phyloP scores from a whole-genome alignment of 2,797 vertebrate species.

The Ispidina lecontei region DNA sequence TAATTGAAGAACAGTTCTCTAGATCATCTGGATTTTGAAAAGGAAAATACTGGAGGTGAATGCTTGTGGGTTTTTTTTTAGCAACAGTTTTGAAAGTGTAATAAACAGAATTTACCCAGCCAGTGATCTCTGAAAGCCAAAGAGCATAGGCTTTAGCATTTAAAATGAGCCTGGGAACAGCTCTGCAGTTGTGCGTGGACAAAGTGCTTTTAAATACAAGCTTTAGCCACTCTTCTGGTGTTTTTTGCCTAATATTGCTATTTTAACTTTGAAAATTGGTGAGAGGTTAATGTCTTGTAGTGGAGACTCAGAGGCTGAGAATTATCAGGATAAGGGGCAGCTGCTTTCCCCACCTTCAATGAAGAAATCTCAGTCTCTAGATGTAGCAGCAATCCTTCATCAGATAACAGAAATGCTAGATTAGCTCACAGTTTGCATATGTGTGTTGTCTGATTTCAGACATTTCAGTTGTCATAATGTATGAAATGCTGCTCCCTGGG shows the following conservation, averaged over 20 bases:
- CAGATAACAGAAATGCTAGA: neutral
- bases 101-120: neutral
- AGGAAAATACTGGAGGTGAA: neutral
- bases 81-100: neutral
- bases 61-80: neutral
- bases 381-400: neutral
- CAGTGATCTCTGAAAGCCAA: neutral
- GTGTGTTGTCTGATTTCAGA: neutral
- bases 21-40: neutral
- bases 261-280: neutral
- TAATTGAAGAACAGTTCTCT: neutral
- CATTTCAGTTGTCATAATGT: neutral
- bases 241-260: neutral
- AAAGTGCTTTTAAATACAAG: neutral
- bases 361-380: neutral
- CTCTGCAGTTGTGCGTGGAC: neutral
- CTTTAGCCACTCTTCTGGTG: neutral
- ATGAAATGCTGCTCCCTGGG: neutral
- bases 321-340: fast-evolving
- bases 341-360: neutral
- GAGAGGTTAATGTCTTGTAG: neutral
- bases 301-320: neutral
- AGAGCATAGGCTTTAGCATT: neutral
- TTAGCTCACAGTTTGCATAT: neutral
- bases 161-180: neutral